Percentiles rank a stretch among this genome's conserved stretches.
These are phyloP conservation scores for Pollimyrus isidori DNA, from an alignment of 2,113 vertebrate genomes.

Conservation along the genomic window DNA sequence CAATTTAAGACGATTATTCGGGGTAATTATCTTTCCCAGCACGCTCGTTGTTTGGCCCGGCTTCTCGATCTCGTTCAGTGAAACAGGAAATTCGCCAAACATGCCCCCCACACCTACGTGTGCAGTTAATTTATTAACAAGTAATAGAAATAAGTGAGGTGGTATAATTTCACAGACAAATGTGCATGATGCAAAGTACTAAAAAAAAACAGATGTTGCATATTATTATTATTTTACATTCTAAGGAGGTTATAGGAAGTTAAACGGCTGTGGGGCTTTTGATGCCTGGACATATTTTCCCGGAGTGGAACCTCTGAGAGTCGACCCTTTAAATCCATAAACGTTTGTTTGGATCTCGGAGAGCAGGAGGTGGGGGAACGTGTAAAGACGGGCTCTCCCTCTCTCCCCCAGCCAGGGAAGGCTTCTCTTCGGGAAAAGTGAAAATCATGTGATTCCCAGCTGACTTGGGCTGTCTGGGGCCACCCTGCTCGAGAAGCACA, in stretches of 20 bases:
- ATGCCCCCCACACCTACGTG: neutral
- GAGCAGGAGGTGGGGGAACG: neutral
- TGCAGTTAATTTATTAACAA: neutral
- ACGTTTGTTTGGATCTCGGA: neutral
- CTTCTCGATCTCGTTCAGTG: neutral
- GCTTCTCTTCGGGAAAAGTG: neutral
- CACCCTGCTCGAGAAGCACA: neutral
- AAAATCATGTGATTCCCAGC: neutral
- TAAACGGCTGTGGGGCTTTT: neutral
- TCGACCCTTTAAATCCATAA: slow-evolving; percentile 8
- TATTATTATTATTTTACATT: neutral
- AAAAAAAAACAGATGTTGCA: neutral
- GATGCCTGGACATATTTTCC: neutral
- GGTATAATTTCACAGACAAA: neutral
- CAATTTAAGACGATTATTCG: neutral
- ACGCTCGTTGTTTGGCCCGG: neutral
- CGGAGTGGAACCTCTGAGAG: neutral
- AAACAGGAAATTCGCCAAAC: neutral
- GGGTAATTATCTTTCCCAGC: neutral
- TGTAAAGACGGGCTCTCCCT: neutral
- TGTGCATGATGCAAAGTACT: neutral
- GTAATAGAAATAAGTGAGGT: neutral
- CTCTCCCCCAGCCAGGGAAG: neutral
- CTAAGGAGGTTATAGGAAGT: neutral
- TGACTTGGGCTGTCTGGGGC: neutral